These are phyloP conservation scores for Tetragnatha versicolor DNA, from an alignment of 1,140 invertebrate genomes.

Conservation along the genomic window DNA sequence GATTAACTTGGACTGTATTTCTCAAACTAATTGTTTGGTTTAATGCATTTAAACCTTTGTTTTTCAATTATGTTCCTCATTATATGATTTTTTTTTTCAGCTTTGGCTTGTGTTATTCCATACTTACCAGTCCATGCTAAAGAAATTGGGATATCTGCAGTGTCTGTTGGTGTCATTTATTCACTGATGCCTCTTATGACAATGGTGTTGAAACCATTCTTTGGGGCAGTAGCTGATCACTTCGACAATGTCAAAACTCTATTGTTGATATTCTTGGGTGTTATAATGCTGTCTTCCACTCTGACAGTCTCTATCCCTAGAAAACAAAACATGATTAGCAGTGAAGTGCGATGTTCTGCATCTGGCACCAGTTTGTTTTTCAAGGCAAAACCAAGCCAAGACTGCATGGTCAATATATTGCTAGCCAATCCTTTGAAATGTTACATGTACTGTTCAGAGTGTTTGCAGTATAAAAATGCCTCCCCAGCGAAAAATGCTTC, in stretches of 20 bases:
- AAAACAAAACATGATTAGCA: conserved; percentile 42
- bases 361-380: conserved; percentile 33
- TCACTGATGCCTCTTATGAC: conserved; percentile 62
- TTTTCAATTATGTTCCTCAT: not conserved
- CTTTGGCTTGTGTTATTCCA: conserved; percentile 62
- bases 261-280: conserved; percentile 54
- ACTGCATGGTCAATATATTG: conserved; percentile 30
- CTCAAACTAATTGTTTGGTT: not conserved
- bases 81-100: conserved; percentile 12
- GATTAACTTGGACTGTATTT: not conserved
- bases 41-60: not conserved
- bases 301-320: conserved; percentile 30
- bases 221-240: conserved; percentile 63
- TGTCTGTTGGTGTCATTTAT: conserved; percentile 62
- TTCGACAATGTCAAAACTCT: conserved; percentile 59
- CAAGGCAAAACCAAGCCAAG: conserved; percentile 30
- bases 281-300: conserved; percentile 48
- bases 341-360: conserved; percentile 21
- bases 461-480: not conserved
- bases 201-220: conserved; percentile 61
- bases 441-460: conserved; percentile 42
- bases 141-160: conserved; percentile 60
- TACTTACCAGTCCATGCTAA: conserved; percentile 63
- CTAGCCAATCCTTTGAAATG: conserved; percentile 24
- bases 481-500: not conserved